Evolutionary conservation across 2,888 invertebrate species (phyloP).

Genomic region (Pheosia tremula): DNA sequence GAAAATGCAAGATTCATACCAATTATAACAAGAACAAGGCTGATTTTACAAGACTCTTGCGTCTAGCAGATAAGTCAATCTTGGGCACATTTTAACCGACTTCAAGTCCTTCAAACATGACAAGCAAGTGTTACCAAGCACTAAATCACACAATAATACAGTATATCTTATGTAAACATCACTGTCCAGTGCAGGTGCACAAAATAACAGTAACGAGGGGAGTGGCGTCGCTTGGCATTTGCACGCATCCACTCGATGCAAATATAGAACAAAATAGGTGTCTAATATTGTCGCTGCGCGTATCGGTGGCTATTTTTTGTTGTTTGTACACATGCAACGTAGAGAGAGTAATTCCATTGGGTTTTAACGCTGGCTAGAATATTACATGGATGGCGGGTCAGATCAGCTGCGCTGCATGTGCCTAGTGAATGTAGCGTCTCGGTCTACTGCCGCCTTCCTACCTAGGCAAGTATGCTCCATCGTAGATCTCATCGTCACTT

Average conservation of each 20-base stretch:
- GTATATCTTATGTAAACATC: background rate
- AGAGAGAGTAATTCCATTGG: background rate
- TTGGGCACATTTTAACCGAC: constrained; percentile 31
- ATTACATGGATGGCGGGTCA: no score
- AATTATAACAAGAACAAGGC: no score
- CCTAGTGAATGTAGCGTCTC: no score
- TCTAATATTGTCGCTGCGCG: constrained; percentile 48
- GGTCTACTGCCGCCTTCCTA: no score
- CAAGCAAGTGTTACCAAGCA: constrained; percentile 11
- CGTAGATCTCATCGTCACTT: no score
- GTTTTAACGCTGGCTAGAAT: no score
- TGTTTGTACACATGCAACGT: background rate
- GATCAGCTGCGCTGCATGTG: no score
- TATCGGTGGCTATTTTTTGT: constrained; percentile 1
- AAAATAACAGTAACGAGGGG: constrained; percentile 11
- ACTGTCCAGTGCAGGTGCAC: constrained; percentile 14
- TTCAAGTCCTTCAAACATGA: constrained; percentile 52
- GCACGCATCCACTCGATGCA: constrained; percentile 40
- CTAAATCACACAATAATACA: background rate
- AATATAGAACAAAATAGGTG: constrained; percentile 57
- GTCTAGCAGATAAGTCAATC: no score
- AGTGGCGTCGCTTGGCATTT: constrained; percentile 53
- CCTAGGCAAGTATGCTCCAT: no score
- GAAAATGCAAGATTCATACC: no score
- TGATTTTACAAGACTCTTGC: no score